Evolutionary conservation across 2,113 vertebrate species (phyloP).

Genomic region (Cairina moschata): DNA sequence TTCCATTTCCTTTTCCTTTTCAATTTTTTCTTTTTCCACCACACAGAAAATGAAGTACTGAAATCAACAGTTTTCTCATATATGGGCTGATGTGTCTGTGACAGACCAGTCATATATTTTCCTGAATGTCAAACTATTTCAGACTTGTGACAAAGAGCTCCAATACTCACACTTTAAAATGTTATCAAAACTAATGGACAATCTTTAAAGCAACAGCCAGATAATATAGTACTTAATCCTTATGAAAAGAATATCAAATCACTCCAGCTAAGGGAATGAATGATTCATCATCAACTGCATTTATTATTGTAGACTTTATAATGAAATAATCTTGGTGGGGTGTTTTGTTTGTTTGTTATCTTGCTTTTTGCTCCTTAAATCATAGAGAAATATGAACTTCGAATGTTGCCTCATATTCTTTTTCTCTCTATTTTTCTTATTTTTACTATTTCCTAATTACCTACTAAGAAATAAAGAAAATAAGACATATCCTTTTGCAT

Average conservation of each 20-base stretch:
- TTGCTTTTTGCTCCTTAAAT: neutral
- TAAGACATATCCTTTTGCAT: constrained; percentile 71
- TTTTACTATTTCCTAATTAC: constrained; percentile 61
- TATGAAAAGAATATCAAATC: neutral
- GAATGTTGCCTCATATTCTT: neutral
- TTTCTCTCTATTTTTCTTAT: neutral
- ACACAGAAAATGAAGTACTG: neutral
- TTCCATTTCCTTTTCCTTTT: too few relatives aligned
- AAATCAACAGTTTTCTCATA: neutral
- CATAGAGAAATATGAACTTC: neutral
- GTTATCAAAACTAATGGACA: neutral
- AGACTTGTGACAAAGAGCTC: neutral
- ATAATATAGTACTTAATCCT: neutral
- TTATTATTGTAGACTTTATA: neutral
- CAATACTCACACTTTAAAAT: neutral
- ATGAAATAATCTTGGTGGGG: neutral
- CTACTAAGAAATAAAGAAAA: constrained; percentile 63
- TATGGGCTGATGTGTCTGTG: neutral
- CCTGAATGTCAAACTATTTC: neutral
- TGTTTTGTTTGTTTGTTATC: neutral
- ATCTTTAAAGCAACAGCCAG: neutral
- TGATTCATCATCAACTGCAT: neutral
- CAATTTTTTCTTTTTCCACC: neutral
- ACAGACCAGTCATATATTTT: neutral
- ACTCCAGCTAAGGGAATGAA: neutral